phyloP scores from a whole-genome alignment of 2,797 vertebrate genomes.

The Gobionotothen gibberifrons region DNA sequence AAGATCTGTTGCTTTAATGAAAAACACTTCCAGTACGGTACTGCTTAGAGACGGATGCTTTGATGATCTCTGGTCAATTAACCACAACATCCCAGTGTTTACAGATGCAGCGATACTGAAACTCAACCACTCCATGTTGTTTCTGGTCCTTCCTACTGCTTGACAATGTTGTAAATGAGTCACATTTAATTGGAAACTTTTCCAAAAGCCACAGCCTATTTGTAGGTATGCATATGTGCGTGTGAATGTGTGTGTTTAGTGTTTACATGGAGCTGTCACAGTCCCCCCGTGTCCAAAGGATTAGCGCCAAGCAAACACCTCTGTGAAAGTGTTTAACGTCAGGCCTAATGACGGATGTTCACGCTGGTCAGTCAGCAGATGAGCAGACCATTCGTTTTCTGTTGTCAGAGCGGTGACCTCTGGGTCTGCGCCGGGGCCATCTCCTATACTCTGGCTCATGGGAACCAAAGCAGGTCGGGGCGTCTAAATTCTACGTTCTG shows the following conservation, averaged over 20 bases:
- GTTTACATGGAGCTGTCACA: conserved; percentile 51
- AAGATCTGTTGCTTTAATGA: conserved; percentile 42
- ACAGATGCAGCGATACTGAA: conserved; percentile 34
- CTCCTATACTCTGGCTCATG: conserved; percentile 47
- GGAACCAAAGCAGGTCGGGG: conserved; percentile 46
- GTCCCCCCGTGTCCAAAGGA: conserved; percentile 49
- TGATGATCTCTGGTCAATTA: conserved; percentile 43
- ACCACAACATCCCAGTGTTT: conserved; percentile 34
- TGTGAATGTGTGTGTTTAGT: conserved; percentile 28
- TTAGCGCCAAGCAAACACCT: conserved; percentile 73
- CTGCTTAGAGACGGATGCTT: conserved; percentile 29
- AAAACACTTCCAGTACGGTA: conserved; percentile 50
- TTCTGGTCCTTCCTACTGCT: conserved; percentile 14
- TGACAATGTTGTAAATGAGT: conserved; percentile 43
- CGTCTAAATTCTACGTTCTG: conserved; percentile 34
- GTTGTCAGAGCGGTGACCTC: conserved; percentile 78
- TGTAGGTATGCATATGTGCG: conserved; percentile 32
- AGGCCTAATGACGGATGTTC: conserved; percentile 72
- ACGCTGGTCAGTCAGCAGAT: conserved; percentile 74
- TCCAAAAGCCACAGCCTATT: conserved; percentile 39
- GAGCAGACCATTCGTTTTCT: conserved; percentile 75
- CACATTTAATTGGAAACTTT: conserved; percentile 48
- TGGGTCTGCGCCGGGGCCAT: conserved; percentile 31
- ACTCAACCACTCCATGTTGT: neutral
- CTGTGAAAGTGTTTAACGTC: conserved; percentile 79